Base-by-base conservation (phyloP, 2,113 vertebrate genomes). In the Cyanoramphus novaezelandiae region DNA sequence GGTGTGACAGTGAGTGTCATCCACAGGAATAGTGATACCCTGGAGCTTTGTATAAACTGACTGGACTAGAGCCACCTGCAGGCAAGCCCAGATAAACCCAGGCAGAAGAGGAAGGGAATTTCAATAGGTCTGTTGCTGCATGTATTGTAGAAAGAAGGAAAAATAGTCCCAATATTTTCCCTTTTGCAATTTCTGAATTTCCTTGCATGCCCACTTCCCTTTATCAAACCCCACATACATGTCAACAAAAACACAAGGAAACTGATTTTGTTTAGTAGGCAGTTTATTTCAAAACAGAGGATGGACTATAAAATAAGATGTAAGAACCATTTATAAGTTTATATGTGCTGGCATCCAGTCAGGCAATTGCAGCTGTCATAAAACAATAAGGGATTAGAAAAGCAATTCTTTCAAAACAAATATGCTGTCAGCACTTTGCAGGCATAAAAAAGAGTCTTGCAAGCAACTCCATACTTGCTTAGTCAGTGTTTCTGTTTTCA, bases 311-410 rank as follows among this genome's bases (percentile, higher is more conserved):
- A 95, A 82, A 55, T 55, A 60, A 60, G 39, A 75, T 75, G 14
- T 33, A 91, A 84, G 46, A 95, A 49, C 4, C 33, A 27, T 59
- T 83, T 59, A 83, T 37, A 43, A 63, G 31, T 53, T 91, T 68
- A 7, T 60, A 12, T 17, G 20, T 60, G 11, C 29, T 92, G 80
- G 64, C 46, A 39, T 63, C 47, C 65, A 84, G 65, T 86, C 60
- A 92, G 60, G 55, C 37, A 78, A 78, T 86, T 90, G 86, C 69
- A 92, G 50, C 69, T 89, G 69, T 86, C 81, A 62, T 96, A 94
- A 96, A 92, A 53, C 65, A 84, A 93, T 93, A 93, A 91, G 2
- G 10, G 65, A 95, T 88, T 92, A 94, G 62, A 94, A 95, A 91
- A 90, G 77, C 81, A 79, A 87, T 85, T 78, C 1, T 57, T 87